These are phyloP conservation scores for Drosophila robusta DNA, from an alignment of 2,888 invertebrate species.

Conservation along the genomic window DNA sequence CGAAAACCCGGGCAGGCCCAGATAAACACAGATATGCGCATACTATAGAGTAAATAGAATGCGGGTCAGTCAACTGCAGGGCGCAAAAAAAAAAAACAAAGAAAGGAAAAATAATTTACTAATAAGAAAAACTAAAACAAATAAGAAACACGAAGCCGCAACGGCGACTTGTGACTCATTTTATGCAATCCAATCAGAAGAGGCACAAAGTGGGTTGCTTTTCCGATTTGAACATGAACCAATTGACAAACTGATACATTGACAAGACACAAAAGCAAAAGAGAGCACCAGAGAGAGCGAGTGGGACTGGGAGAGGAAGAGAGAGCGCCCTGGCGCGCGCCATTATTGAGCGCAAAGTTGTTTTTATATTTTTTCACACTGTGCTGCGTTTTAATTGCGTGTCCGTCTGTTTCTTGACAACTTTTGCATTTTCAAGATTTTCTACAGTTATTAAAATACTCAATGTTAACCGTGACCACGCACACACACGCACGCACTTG, in stretches of 20 bases:
- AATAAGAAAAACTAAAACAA: slow-evolving; percentile 46
- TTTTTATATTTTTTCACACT: slow-evolving; percentile 39
- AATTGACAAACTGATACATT: slow-evolving; percentile 64
- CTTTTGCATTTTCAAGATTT: slow-evolving; percentile 68
- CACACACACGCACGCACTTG: slow-evolving; percentile 18
- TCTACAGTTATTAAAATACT: slow-evolving; percentile 61
- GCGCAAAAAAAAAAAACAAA: slow-evolving; percentile 15
- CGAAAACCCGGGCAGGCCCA: slow-evolving; percentile 63
- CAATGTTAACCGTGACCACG: slow-evolving; percentile 63
- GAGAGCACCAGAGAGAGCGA: slow-evolving; percentile 12
- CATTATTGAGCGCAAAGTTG: slow-evolving; percentile 18
- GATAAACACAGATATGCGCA: slow-evolving; percentile 42
- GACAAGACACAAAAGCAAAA: slow-evolving; percentile 39
- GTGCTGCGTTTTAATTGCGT: slow-evolving; percentile 60
- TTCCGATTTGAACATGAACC: slow-evolving; percentile 44
- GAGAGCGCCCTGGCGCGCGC: slow-evolving; percentile 8
- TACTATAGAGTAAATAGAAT: slow-evolving; percentile 25
- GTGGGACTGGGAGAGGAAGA: slow-evolving; percentile 11
- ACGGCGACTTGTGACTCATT: slow-evolving; percentile 68
- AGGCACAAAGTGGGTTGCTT: slow-evolving; percentile 51
- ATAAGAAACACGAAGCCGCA: slow-evolving; percentile 58
- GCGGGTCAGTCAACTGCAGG: slow-evolving; percentile 57
- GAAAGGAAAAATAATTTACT: slow-evolving; percentile 21
- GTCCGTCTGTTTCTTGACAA: slow-evolving; percentile 53
- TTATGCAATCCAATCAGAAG: slow-evolving; percentile 63